Base-by-base conservation (phyloP, 2,797 vertebrate species). In the Xenentodon cancila region DNA sequence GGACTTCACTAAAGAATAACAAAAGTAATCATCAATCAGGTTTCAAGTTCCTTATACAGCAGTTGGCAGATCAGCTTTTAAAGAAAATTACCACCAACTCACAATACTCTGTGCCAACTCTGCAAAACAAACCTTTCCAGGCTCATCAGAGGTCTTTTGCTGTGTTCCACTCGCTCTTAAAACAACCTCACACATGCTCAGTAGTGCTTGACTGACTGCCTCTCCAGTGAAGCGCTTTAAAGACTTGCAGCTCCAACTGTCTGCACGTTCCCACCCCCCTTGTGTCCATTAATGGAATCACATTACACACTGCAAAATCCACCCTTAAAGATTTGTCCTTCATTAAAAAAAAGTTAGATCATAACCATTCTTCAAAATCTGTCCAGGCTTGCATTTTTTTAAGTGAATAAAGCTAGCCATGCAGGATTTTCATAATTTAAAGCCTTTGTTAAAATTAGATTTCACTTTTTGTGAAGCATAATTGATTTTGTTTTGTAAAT, bases 211-310 rank as follows among this genome's bases (percentile, higher is more conserved):
- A 60, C 37, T 49, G 42, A 51, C 58, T 66, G 21, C 1, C 20
- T 72, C 22, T 7, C 18, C 18, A 9, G 11, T 72, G 46, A 68
- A 70, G 61, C 52, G 18, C 66, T 81, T 51, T 0, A 3, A 47
- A 61, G 9, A 27, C 22, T 55, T 12, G 32, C 63, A 63, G 51
- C 63, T 72, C 25, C 37, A 30, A 32, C 50, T 77, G 51, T 53
- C 32, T 74, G 54, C 71, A 75, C 58, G 15, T 48, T 25, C 25
- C 11, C 1, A 22, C 84, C 89, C 90, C 89, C 81, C 90, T 91
- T 62, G 88, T 89, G 90, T 87, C 45, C 75, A 78, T 27, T 20
- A 40, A 47, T 15, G 57, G 53, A 73, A 89, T 30, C 9, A 65
- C 79, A 71, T 0, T 19, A 57, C 37, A 46, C 27, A 20, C 44